A percentile compares a stretch with the other conserved stretches of the same genome.
phyloP scores from a whole-genome alignment of 2,888 invertebrate species.

The Eutolmus rufibarbis region DNA sequence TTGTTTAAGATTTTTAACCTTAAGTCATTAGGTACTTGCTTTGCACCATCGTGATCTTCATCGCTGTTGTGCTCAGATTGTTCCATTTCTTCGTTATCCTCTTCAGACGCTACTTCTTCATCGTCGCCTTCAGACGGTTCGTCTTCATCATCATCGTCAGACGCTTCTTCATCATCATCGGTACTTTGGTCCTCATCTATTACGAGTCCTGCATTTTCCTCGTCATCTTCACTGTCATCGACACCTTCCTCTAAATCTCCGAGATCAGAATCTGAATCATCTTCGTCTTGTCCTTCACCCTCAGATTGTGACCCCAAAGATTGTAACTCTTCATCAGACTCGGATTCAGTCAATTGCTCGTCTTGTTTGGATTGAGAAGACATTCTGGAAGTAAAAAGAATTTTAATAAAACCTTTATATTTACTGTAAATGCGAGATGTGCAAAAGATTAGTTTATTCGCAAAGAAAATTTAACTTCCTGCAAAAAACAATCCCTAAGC shows the following conservation, averaged over 20 bases:
- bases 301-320: not conserved
- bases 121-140: not conserved
- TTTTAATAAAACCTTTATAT: not conserved
- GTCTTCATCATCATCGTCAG: not conserved
- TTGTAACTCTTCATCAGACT: not conserved
- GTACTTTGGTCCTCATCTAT: not conserved
- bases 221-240: not conserved
- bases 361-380: not conserved
- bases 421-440: not conserved
- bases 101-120: not conserved
- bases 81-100: not conserved
- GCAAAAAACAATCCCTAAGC: too few species aligned
- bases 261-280: not conserved
- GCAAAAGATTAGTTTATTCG: not conserved
- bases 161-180: not conserved
- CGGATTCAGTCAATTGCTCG: not conserved
- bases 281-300: not conserved
- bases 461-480: too few species aligned
- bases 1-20: not conserved
- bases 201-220: not conserved
- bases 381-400: not conserved
- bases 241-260: not conserved
- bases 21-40: not conserved
- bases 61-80: not conserved
- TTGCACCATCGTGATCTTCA: not conserved